Evolutionary conservation across 2,113 vertebrate species (phyloP).

Genomic region (Gobius niger): DNA sequence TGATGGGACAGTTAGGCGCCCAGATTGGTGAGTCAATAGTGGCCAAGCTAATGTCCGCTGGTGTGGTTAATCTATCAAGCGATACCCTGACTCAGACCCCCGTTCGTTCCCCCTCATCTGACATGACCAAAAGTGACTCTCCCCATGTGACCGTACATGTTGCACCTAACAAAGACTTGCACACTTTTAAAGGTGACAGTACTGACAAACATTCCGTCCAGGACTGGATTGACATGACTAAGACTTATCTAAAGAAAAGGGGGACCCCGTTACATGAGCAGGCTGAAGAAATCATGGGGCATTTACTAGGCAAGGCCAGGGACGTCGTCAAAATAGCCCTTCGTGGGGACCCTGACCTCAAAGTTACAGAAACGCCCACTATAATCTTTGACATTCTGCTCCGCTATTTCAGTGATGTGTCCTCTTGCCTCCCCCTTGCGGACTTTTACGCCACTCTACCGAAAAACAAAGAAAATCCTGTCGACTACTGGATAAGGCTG

Average conservation of each 20-base stretch:
- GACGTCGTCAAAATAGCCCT: conserved; percentile 22
- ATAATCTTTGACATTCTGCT: too few species aligned
- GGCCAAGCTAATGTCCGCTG: too few species aligned
- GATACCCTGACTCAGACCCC: too few species aligned
- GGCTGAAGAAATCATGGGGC: conserved; percentile 13
- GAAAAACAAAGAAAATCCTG: background rate
- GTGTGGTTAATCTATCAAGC: too few species aligned
- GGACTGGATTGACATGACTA: conserved; percentile 25
- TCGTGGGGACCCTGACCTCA: too few species aligned
- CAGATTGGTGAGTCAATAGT: too few species aligned
- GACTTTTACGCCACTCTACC: background rate
- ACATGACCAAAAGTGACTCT: too few species aligned
- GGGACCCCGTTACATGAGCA: background rate
- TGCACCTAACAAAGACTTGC: background rate
- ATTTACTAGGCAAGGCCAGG: conserved; percentile 18
- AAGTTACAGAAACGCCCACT: too few species aligned
- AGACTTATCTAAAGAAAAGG: conserved; percentile 3
- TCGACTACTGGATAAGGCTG: background rate
- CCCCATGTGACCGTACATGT: conserved; percentile 21
- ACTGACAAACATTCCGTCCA: conserved; percentile 11
- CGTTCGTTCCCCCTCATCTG: too few species aligned
- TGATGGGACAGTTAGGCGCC: too few species aligned
- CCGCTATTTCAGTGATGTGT: too few species aligned
- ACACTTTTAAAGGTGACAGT: conserved; percentile 17
- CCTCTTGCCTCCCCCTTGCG: too few species aligned